phyloP scores from a whole-genome alignment of 1,140 invertebrate genomes.

The Cheumatopsyche charites region DNA sequence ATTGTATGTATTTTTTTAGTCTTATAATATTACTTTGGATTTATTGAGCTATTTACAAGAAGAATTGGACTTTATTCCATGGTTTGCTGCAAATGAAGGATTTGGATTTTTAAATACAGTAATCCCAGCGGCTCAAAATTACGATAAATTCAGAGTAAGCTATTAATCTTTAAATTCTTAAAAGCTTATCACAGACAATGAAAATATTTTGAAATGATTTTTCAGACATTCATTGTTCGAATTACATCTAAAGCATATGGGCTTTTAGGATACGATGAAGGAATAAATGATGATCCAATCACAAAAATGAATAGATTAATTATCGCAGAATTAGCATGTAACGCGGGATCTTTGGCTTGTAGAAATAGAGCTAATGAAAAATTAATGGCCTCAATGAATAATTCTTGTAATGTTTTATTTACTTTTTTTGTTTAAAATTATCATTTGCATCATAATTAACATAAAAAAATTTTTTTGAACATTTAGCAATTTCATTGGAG shows the following conservation, averaged over 20 bases:
- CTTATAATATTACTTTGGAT: conserved; percentile 55
- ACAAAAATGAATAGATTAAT: conserved; percentile 17
- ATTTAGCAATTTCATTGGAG: neutral
- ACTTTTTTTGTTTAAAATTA: neutral
- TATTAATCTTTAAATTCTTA: conserved; percentile 16
- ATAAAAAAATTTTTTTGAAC: neutral
- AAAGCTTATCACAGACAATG: no score
- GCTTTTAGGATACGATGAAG: neutral
- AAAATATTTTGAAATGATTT: no score
- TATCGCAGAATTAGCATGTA: conserved; percentile 8
- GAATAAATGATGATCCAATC: conserved; percentile 7
- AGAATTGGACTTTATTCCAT: conserved; percentile 67
- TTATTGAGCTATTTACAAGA: conserved; percentile 63
- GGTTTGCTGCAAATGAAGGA: conserved; percentile 61
- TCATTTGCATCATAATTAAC: neutral
- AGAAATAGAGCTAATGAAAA: conserved; percentile 4
- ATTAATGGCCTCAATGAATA: neutral
- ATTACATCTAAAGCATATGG: neutral
- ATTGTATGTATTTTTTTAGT: conserved; percentile 48
- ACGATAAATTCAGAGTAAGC: conserved; percentile 7
- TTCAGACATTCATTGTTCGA: neutral
- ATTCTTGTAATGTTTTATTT: neutral
- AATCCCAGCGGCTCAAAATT: conserved; percentile 49
- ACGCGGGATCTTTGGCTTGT: neutral
- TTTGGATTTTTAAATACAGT: conserved; percentile 53